Evolutionary conservation across 2,113 vertebrate species (phyloP).

Genomic region (Tiliqua scincoides): DNA sequence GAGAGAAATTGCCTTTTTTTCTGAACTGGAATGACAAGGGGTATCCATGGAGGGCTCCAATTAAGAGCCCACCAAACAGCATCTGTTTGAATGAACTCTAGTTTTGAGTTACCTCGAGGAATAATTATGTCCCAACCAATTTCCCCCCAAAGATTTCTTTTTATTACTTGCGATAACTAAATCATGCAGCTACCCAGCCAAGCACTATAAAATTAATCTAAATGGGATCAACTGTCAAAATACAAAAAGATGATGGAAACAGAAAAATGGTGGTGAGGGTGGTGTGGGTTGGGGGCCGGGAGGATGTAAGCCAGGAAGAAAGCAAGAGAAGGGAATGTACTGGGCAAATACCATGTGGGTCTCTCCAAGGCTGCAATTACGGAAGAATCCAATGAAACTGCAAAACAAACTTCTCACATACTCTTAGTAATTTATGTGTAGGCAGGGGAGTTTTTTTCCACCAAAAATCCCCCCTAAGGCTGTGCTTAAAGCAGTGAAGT

Average conservation of each 20-base stretch:
- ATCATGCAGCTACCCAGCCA: slow-evolving; percentile 52
- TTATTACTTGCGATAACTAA: slow-evolving; percentile 53
- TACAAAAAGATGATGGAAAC: slow-evolving; percentile 42
- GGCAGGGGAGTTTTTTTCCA: too few relatives aligned
- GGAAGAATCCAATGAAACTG: background rate
- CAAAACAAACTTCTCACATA: background rate
- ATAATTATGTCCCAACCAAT: slow-evolving; percentile 41
- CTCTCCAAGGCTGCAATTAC: background rate
- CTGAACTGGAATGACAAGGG: slow-evolving; percentile 37
- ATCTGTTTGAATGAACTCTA: slow-evolving; percentile 36
- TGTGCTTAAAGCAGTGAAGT: too few relatives aligned
- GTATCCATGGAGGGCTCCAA: slow-evolving; percentile 29
- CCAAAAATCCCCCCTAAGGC: too few relatives aligned
- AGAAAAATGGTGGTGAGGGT: slow-evolving; percentile 47
- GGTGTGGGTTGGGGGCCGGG: background rate
- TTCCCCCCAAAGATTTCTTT: slow-evolving; percentile 61
- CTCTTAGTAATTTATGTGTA: background rate
- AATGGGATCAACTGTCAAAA: slow-evolving; percentile 56
- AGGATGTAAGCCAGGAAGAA: background rate
- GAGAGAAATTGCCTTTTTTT: background rate
- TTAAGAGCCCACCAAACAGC: slow-evolving; percentile 37
- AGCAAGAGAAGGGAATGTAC: background rate
- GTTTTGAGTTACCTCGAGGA: slow-evolving; percentile 28
- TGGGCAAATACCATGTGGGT: background rate
- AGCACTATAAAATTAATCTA: slow-evolving; percentile 61